Base-by-base conservation (phyloP, 1,140 invertebrate genomes). In the Sycobia sp. region DNA sequence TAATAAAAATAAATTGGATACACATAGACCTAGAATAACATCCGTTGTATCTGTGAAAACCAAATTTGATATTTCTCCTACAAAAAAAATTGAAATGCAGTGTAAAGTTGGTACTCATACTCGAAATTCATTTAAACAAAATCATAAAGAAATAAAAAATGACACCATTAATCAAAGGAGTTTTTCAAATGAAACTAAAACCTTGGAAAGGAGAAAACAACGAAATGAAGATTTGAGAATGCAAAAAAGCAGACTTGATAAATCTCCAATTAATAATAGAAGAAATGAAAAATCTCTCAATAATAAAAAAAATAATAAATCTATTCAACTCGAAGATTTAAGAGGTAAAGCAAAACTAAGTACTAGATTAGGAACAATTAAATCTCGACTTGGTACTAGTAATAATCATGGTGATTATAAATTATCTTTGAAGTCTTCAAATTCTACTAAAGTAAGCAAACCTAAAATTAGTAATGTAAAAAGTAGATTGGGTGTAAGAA, bases 381-480 rank as follows among this genome's bases (percentile, higher is more conserved):
- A 78, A 58, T 70, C 76, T 67, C 73, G 76, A 38, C 53, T 79
- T 27, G 78, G 78, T 2, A 49, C 62, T 0, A 49, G 10, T 36
- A 58, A 16, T 36, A 62, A 46, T 29, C 60, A 51, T 18, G 58
- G 38, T 34, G 2, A 62, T 36, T 34, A 56, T 23, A 36, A 44
- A 25, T 13, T 10, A 38, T 5, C 36, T 16, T 18, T 61, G 32
- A 62, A 62, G 59, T 56, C 50, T 7, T 47, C 50, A 18, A 65
- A 77, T 83, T 66, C 76, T 76, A 16, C 76, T 79, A 22, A 74
- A 69, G 34, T 67, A 66, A 29, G 39, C 29, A 50, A 54, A 82
- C 14, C 69, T 69, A 71, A 76, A 71, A 78, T 76, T 72, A 74
- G 84, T 73, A 81, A 84, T 75, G 47, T 82, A 64, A 78, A 81